Base-by-base conservation (phyloP, 2,888 invertebrate genomes). In the Drosophila trichaetosa region DNA sequence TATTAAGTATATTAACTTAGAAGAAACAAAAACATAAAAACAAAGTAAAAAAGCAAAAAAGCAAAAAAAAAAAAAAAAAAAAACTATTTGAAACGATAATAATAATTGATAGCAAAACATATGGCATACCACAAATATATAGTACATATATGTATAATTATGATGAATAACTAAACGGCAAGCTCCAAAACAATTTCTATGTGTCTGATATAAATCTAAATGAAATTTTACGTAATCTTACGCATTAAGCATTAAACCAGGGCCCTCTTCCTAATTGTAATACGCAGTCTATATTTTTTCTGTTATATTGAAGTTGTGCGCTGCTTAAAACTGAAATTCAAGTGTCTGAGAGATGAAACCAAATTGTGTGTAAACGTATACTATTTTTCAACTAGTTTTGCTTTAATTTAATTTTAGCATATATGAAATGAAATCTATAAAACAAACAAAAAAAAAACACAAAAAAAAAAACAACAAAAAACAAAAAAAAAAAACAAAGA, bases 321-420 rank as follows among this genome's bases (percentile, higher is more conserved):
- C 73, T 72, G 71, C 80, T 68, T 62, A 80, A 73, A 77, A 78
- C 78, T 78, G 87, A 84, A 89, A 89, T 82, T 89, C 79, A 87
- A 84, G 85, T 84, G 83, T 80, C 87, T 86, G 87, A 83, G 62
- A 83, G 89, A 89, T 77, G 81, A 80, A 84, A 84, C 84, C 84
- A 84, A 89, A 84, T 85, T 88, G 88, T 89, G 87, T 84, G 84
- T 87, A 89, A 84, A 89, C 84, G 85, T 86, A 86, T 90, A 86
- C 85, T 86, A 86, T 86, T 90, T 90, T 86, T 78, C 81, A 78
- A 81, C 89, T 80, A 88, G 78, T 88, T 88, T 90, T 86, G 90
- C 83, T 88, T 88, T 90, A 90, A 80, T 90, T 82, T 89, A 73
- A 77, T 78, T 78, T 78, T 81, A 78, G 78, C 73, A 77, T 77